phyloP scores from a whole-genome alignment of 2,888 invertebrate species.

The Mantis religiosa region DNA sequence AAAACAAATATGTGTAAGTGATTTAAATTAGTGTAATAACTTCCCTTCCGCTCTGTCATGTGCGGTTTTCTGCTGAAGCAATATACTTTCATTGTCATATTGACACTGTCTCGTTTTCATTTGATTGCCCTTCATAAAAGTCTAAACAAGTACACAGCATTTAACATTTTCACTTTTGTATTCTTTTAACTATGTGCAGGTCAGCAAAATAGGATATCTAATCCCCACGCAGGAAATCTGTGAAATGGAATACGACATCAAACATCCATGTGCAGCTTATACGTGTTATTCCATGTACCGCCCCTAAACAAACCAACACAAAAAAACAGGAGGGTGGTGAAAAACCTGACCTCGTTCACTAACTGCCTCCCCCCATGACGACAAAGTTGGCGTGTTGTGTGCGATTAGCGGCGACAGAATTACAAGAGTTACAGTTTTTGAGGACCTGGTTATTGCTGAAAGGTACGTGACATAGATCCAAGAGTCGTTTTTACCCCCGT shows the following conservation, averaged over 20 bases:
- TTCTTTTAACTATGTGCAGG: too few species aligned
- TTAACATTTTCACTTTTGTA: too few species aligned
- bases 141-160: too few species aligned
- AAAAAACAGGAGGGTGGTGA: background rate
- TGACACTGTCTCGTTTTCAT: too few species aligned
- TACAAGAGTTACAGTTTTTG: background rate
- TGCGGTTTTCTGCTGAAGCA: too few species aligned
- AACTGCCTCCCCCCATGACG: background rate
- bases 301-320: too few species aligned
- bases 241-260: background rate
- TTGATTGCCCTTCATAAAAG: too few species aligned
- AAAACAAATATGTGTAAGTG: too few species aligned
- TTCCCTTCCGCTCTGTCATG: too few species aligned
- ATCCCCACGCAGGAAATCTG: background rate
- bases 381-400: background rate
- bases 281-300: background rate
- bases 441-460: background rate
- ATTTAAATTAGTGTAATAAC: too few species aligned
- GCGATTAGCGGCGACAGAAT: background rate
- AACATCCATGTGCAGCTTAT: background rate
- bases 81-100: too few species aligned
- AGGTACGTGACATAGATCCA: background rate
- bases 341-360: background rate
- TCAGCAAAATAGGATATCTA: background rate
- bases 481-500: background rate